Evolutionary conservation across 2,888 invertebrate species (phyloP).

Genomic region (Sialis fuliginosa): DNA sequence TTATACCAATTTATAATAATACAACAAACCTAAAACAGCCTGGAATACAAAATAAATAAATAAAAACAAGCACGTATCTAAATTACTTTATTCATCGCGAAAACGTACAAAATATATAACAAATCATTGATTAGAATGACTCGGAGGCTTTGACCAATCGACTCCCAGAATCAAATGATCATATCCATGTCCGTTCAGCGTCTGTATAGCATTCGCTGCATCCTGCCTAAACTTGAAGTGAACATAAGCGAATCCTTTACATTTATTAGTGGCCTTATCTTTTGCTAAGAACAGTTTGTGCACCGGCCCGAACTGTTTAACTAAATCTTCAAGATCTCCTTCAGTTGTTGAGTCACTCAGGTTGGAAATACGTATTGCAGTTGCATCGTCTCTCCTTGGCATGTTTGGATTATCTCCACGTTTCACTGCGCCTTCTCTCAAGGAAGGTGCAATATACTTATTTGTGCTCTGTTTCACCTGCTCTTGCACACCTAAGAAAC

Average conservation of each 20-base stretch:
- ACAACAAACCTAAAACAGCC: no score
- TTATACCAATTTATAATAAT: no score
- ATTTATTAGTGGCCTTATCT: constrained; percentile 72
- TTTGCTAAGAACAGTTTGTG: constrained; percentile 91
- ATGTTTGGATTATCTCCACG: constrained; percentile 47
- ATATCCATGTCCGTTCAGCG: constrained; percentile 85
- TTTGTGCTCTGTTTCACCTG: constrained; percentile 28
- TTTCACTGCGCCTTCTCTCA: constrained; percentile 69
- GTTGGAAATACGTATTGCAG: constrained; percentile 94
- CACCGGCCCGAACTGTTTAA: constrained; percentile 83
- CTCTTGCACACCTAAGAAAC: constrained; percentile 4
- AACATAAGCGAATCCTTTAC: constrained; percentile 96
- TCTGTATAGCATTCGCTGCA: constrained; percentile 80
- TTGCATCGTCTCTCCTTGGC: constrained; percentile 58
- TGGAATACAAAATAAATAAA: no score
- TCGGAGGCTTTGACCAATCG: constrained; percentile 87
- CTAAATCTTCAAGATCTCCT: constrained; percentile 87
- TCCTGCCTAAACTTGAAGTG: constrained; percentile 85
- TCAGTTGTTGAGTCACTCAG: constrained; percentile 91
- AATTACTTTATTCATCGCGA: no score
- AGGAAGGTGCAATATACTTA: constrained; percentile 76
- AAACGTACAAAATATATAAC: not conserved
- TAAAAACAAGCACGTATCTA: no score
- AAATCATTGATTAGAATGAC: not conserved
- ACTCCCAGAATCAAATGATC: constrained; percentile 96